Evolutionary conservation across 1,140 invertebrate species (phyloP).

Genomic region (Brachystomella parvula): DNA sequence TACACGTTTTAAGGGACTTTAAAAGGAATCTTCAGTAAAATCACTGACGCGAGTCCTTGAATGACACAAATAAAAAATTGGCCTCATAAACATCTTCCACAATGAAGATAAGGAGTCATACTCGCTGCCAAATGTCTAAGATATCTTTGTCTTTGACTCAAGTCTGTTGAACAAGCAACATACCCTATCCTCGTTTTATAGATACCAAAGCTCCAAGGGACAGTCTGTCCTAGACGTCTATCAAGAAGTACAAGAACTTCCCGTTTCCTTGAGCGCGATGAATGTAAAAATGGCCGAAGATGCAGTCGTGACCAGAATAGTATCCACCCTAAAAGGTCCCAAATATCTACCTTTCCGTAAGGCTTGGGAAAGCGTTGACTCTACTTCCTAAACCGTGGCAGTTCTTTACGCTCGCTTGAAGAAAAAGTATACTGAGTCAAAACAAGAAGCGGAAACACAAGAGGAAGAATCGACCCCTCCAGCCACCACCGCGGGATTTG

Average conservation of each 20-base stretch:
- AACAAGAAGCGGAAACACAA: neutral
- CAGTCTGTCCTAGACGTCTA: neutral
- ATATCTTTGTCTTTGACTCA: slow-evolving; percentile 6
- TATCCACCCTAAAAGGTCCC: neutral
- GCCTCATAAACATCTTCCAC: too few relatives aligned
- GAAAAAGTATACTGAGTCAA: neutral
- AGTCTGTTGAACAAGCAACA: neutral
- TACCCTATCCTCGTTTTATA: neutral
- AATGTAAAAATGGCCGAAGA: neutral
- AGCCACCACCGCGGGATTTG: too few relatives aligned
- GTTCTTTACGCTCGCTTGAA: neutral
- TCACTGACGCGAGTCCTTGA: too few relatives aligned
- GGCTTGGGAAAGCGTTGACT: neutral
- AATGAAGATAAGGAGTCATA: too few relatives aligned
- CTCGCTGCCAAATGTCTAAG: too few relatives aligned
- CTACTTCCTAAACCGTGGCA: neutral
- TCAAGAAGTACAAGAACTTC: neutral
- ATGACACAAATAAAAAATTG: too few relatives aligned
- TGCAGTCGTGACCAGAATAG: neutral
- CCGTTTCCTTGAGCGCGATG: neutral
- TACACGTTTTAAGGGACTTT: too few relatives aligned
- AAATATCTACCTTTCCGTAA: slow-evolving; percentile 1
- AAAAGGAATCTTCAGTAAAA: too few relatives aligned
- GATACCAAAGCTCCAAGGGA: neutral
- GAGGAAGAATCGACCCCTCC: too few relatives aligned